These are phyloP conservation scores for Coluber constrictor DNA, from an alignment of 2,797 vertebrate genomes.

Conservation along the genomic window DNA sequence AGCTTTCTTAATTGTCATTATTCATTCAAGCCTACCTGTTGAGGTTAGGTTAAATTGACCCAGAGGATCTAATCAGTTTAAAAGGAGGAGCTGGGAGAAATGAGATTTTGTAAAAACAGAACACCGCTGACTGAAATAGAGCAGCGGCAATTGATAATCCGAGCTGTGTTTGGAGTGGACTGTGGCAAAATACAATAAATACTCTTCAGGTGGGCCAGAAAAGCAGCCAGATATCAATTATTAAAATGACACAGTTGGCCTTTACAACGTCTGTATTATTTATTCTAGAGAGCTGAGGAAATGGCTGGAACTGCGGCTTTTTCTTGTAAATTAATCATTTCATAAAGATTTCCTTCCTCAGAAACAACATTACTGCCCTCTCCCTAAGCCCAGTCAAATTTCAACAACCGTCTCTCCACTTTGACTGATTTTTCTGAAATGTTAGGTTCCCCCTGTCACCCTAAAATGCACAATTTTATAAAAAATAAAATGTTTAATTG, in stretches of 20 bases:
- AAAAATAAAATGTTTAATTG: background rate
- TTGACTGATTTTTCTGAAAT: conserved; percentile 21
- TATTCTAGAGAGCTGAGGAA: conserved; percentile 53
- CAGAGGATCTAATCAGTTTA: background rate
- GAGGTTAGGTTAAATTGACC: background rate
- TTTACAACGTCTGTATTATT: conserved; percentile 59
- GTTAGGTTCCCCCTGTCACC: background rate
- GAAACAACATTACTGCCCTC: conserved; percentile 21
- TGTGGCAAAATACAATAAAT: conserved; percentile 60
- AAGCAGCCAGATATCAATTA: conserved; percentile 65
- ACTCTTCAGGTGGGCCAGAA: conserved; percentile 56
- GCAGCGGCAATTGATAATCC: conserved; percentile 70
- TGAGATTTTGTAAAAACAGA: background rate
- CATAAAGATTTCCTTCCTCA: conserved; percentile 60
- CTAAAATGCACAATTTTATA: background rate
- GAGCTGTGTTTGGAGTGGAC: conserved; percentile 73
- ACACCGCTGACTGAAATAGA: conserved; percentile 46
- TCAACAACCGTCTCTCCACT: conserved; percentile 33
- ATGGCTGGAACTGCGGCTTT: conserved; percentile 51
- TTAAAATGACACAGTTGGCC: conserved; percentile 61
- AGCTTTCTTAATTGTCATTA: background rate
- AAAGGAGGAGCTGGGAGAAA: background rate
- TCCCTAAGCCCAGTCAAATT: conserved; percentile 31
- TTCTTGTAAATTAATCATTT: conserved; percentile 57
- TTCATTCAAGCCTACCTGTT: background rate